Percentiles rank a stretch among this genome's conserved stretches.
These are phyloP conservation scores for Nerophis lumbriciformis DNA, from an alignment of 2,113 vertebrate species.

Conservation along the genomic window DNA sequence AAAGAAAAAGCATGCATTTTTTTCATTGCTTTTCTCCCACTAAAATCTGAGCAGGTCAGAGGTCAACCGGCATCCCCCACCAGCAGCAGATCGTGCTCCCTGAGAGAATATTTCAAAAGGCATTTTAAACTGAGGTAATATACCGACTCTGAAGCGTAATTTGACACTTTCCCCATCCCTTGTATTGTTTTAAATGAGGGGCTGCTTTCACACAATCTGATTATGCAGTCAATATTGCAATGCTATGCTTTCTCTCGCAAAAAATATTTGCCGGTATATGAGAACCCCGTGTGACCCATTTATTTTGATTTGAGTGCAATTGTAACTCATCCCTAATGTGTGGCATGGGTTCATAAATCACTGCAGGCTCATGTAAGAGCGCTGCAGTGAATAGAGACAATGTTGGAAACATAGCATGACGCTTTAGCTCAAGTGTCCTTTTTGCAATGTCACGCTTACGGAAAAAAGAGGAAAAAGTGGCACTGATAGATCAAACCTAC, in stretches of 20 bases:
- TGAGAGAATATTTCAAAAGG: not conserved
- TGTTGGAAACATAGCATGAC: conserved; percentile 26
- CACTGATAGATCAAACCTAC: conserved; percentile 40
- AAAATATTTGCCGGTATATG: conserved; percentile 71
- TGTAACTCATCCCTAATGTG: conserved; percentile 68
- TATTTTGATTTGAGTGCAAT: conserved; percentile 74
- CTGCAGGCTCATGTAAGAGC: conserved; percentile 20
- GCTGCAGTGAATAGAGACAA: conserved; percentile 28
- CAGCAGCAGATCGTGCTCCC: not conserved
- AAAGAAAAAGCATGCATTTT: too few relatives aligned
- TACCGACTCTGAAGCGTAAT: conserved; percentile 64
- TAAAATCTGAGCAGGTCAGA: not conserved
- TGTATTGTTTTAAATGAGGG: conserved; percentile 81
- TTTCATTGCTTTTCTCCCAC: too few relatives aligned
- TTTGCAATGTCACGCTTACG: conserved; percentile 26
- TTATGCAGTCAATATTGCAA: conserved; percentile 78
- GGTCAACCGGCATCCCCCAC: not conserved
- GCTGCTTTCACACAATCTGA: conserved; percentile 76
- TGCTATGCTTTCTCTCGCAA: conserved; percentile 68
- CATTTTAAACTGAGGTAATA: conserved; percentile 40
- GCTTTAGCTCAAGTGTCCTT: conserved; percentile 30
- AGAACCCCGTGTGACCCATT: conserved; percentile 77
- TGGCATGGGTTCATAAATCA: conserved; percentile 65
- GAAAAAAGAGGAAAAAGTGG: conserved; percentile 13
- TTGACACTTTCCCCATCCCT: conserved; percentile 63